Percentiles rank a stretch among this genome's conserved stretches.
phyloP scores from a whole-genome alignment of 1,140 invertebrate genomes.

The Leptopilina boulardi region DNA sequence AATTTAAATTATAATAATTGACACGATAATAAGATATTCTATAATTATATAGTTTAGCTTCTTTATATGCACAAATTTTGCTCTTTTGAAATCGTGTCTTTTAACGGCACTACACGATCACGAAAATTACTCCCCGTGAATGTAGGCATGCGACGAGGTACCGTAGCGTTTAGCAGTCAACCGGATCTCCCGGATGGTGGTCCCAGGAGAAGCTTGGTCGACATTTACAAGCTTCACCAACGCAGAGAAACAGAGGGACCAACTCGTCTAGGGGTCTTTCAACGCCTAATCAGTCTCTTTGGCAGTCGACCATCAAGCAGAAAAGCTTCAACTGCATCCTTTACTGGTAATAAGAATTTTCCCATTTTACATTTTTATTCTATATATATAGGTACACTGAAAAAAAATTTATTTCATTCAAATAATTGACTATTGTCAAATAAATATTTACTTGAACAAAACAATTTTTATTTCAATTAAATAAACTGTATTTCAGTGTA shows the following conservation, averaged over 20 bases:
- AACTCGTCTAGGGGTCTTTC: conserved; percentile 71
- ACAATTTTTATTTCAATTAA: too few species aligned
- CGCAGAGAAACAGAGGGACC: conserved; percentile 69
- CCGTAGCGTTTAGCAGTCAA: conserved; percentile 81
- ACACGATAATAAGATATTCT: too few species aligned
- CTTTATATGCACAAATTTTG: neutral
- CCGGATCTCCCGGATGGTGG: conserved; percentile 74
- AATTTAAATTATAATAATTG: neutral
- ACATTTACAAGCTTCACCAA: conserved; percentile 71
- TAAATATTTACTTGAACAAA: too few species aligned
- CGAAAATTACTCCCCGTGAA: conserved; percentile 52
- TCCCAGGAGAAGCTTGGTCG: conserved; percentile 67
- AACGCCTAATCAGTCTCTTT: conserved; percentile 76
- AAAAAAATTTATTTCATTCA: too few species aligned
- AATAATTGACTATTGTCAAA: too few species aligned
- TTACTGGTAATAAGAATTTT: conserved; percentile 73
- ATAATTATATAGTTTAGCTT: conserved; percentile 15
- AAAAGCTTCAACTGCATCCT: conserved; percentile 81
- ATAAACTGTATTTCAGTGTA: too few species aligned
- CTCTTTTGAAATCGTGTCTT: conserved; percentile 43
- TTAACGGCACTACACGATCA: conserved; percentile 48
- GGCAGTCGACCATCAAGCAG: conserved; percentile 78
- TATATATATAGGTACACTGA: too few species aligned
- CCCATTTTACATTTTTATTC: too few species aligned
- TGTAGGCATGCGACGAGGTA: conserved; percentile 72